A percentile compares a stretch with the other conserved stretches of the same genome.
phyloP scores from a whole-genome alignment of 1,140 invertebrate species.

The Hycleus phaleratus region DNA sequence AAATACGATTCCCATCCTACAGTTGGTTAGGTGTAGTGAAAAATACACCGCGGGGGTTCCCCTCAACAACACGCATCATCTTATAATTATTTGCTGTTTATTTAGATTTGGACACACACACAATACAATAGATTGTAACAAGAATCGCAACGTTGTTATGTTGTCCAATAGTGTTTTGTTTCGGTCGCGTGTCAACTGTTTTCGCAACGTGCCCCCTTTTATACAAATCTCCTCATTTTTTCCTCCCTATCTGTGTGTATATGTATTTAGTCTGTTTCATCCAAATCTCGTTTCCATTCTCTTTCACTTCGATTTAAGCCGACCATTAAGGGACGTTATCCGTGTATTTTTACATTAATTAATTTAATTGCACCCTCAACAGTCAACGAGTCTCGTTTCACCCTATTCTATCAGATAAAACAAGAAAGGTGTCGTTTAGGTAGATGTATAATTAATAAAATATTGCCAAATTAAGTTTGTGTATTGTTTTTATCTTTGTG shows the following conservation, averaged over 20 bases:
- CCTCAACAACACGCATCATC: slow-evolving; percentile 3
- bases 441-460: too few species aligned
- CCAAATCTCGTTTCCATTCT: neutral
- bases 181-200: slow-evolving; percentile 13
- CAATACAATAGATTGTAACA: slow-evolving; percentile 4
- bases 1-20: too few species aligned
- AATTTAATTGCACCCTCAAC: slow-evolving; percentile 5
- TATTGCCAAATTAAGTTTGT: too few species aligned
- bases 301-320: neutral
- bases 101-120: slow-evolving; percentile 5
- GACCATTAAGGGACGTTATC: neutral
- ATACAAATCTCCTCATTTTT: neutral
- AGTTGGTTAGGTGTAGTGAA: too few species aligned
- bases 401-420: too few species aligned
- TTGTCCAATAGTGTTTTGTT: slow-evolving; percentile 9
- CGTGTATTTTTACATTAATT: neutral
- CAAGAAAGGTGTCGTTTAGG: too few species aligned
- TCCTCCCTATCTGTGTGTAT: neutral
- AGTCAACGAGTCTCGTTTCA: neutral
- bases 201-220: slow-evolving; percentile 11
- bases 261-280: neutral
- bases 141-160: slow-evolving; percentile 12
- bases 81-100: slow-evolving; percentile 14
- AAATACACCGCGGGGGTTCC: too few species aligned
- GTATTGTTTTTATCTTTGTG: too few species aligned